Conservation (phyloP, 1,140 invertebrate species). For the Danaus plexippus region DNA sequence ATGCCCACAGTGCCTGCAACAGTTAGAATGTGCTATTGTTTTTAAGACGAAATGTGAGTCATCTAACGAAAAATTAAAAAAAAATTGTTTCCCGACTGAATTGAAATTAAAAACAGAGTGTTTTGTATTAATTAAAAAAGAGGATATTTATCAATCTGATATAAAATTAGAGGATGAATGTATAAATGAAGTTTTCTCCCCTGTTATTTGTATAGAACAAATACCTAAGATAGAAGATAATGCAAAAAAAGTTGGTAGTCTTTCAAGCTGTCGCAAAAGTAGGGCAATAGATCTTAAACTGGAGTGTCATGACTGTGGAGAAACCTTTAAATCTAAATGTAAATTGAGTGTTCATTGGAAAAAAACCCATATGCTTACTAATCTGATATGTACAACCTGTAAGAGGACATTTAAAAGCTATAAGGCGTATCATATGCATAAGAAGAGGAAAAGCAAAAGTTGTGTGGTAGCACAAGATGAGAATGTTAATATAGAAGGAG, state of each 20-base stretch:
- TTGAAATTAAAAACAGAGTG: constrained; percentile 14
- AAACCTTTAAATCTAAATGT: constrained; percentile 52
- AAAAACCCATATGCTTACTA: constrained; percentile 33
- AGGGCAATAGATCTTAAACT: constrained; percentile 32
- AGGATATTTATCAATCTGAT: constrained; percentile 15
- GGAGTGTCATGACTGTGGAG: constrained; percentile 50
- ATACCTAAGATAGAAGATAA: too few species aligned
- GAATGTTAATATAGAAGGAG: constrained; percentile 35
- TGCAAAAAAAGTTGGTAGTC: too few species aligned
- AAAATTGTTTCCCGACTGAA: neutral
- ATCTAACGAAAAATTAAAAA: constrained; percentile 29
- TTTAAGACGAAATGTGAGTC: constrained; percentile 53
- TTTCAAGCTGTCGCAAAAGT: constrained; percentile 16
- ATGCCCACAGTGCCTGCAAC: constrained; percentile 40
- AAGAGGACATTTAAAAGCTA: constrained; percentile 45
- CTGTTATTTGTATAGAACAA: too few species aligned
- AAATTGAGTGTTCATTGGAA: constrained; percentile 60
- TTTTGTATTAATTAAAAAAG: constrained; percentile 20
- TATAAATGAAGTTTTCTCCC: constrained; percentile 6
- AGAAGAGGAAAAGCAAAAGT: constrained; percentile 25
- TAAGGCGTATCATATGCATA: constrained; percentile 41
- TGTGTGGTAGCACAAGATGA: constrained; percentile 27
- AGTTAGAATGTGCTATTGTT: constrained; percentile 39
- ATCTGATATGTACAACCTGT: constrained; percentile 39
- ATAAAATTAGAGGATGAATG: constrained; percentile 18